Evolutionary conservation across 1,140 invertebrate genomes (phyloP), one percentile per base, ranked within the genome.

Genomic region (Lordiphosa stackelbergi): DNA sequence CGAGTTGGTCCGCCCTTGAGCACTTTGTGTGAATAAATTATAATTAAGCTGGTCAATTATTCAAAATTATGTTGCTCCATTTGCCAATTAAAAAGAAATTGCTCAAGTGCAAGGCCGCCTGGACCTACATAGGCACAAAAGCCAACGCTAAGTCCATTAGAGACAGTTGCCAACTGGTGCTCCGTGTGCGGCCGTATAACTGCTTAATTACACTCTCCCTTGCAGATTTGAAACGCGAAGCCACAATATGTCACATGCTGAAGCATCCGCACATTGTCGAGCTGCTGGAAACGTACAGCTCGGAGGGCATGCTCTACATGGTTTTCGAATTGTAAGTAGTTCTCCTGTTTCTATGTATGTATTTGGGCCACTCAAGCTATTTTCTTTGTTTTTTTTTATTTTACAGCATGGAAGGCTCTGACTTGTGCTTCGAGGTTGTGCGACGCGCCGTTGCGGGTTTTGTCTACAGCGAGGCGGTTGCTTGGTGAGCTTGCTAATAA

Each of bases 241-340:
- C 97, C 22, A 98, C 96, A 89, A 98, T 99, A 91, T 99, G 97
- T 89, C 97, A 99, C 88, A 97, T 98, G 94, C 89, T 99, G 64
- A 99, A 99, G 88, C 98, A 99, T 91, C 96, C 96, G 3, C 97
- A 99, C 89, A 99, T 99, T 66, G 97, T 98, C 45, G 97, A 99
- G 89, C 91, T 99, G 24, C 89, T 98, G 53, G 98, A 99, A 89
- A 99, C 97, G 0, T 99, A 99, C 91, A 98, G 96, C 79, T 98
- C 97, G 6, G 97, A 98, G 89, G 97, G 97, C 78, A 98, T 98
- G 94, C 91, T 99, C 2, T 99, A 98, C 88, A 98, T 99, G 97
- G 96, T 99, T 60, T 99, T 99, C 90, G 97, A 99, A 93, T 98
- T 96, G 97, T 99, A 92, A 97, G 96, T 93, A 48, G 47, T 53